These are phyloP conservation scores for Trimorus sp. DNA, from an alignment of 2,888 invertebrate species.

Conservation along the genomic window DNA sequence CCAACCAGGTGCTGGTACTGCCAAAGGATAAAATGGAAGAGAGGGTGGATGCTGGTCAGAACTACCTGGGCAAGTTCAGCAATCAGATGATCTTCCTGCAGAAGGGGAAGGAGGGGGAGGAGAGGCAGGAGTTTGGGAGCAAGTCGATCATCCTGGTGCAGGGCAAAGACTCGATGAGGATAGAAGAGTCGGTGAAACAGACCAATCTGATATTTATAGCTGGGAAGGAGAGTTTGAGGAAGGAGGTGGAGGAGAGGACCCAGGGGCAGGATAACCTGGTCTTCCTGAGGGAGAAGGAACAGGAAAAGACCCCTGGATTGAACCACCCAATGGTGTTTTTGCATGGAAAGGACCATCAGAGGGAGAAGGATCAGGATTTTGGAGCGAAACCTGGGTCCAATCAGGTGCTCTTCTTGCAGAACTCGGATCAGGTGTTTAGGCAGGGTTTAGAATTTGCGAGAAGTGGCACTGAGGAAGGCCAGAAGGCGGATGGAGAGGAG, in stretches of 20 bases:
- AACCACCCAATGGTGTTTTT: slow-evolving; percentile 22
- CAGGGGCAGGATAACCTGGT: slow-evolving; percentile 27
- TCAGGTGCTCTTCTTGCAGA: slow-evolving; percentile 40
- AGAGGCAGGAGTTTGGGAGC: slow-evolving; percentile 20
- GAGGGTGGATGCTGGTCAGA: slow-evolving; percentile 2
- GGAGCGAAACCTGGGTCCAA: background rate
- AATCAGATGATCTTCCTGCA: slow-evolving; percentile 43
- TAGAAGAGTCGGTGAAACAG: slow-evolving; percentile 36
- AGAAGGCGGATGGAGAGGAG: background rate
- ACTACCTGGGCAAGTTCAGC: background rate
- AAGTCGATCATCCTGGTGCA: slow-evolving; percentile 40
- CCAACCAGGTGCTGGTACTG: slow-evolving; percentile 32
- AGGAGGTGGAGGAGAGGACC: slow-evolving; percentile 15
- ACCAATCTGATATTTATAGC: slow-evolving; percentile 37
- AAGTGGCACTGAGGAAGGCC: background rate
- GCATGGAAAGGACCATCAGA: slow-evolving; percentile 2
- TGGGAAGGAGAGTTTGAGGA: slow-evolving; percentile 6
- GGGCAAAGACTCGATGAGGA: slow-evolving; percentile 32
- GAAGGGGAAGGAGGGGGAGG: slow-evolving; percentile 6
- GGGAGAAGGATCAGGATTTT: slow-evolving; percentile 1
- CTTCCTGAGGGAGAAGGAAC: slow-evolving; percentile 27
- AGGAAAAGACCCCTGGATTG: background rate
- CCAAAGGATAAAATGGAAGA: slow-evolving; percentile 18
- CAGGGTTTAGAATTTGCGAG: slow-evolving; percentile 21
- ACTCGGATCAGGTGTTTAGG: slow-evolving; percentile 26